Evolutionary conservation across 1,140 invertebrate species (phyloP).

Genomic region (Plodia interpunctella): DNA sequence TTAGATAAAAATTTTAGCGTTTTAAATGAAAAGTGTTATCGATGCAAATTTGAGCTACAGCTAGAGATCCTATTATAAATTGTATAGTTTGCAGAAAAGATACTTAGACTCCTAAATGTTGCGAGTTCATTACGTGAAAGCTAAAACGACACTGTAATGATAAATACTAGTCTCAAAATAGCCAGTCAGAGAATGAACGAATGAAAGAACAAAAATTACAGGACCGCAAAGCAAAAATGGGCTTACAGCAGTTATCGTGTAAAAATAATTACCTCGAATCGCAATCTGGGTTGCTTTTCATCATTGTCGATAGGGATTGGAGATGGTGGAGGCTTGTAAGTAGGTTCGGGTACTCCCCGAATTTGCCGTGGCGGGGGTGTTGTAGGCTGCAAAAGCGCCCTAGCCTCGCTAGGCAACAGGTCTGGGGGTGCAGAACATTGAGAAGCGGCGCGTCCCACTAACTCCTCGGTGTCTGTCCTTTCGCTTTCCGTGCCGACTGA

Average conservation of each 20-base stretch:
- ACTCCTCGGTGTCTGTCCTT: constrained; percentile 78
- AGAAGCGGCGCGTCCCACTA: constrained; percentile 72
- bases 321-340: constrained; percentile 36
- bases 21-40: too few species aligned
- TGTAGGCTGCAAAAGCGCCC: constrained; percentile 54
- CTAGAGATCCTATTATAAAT: too few species aligned
- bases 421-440: constrained; percentile 73
- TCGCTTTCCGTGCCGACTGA: constrained; percentile 76
- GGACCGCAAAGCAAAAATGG: too few species aligned
- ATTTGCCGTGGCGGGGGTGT: constrained; percentile 35
- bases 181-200: too few species aligned
- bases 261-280: constrained; percentile 55
- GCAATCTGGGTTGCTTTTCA: constrained; percentile 54
- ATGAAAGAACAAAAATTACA: too few species aligned
- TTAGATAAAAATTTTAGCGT: neutral
- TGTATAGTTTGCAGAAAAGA: too few species aligned
- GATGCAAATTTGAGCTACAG: too few species aligned
- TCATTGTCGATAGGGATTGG: constrained; percentile 31
- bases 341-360: constrained; percentile 22
- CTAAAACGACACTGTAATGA: too few species aligned
- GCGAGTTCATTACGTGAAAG: too few species aligned
- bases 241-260: too few species aligned
- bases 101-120: too few species aligned
- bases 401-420: constrained; percentile 64
- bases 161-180: too few species aligned